These are phyloP conservation scores for Proteles cristata DNA, from an alignment of 2,113 vertebrate species.

Conservation along the genomic window DNA sequence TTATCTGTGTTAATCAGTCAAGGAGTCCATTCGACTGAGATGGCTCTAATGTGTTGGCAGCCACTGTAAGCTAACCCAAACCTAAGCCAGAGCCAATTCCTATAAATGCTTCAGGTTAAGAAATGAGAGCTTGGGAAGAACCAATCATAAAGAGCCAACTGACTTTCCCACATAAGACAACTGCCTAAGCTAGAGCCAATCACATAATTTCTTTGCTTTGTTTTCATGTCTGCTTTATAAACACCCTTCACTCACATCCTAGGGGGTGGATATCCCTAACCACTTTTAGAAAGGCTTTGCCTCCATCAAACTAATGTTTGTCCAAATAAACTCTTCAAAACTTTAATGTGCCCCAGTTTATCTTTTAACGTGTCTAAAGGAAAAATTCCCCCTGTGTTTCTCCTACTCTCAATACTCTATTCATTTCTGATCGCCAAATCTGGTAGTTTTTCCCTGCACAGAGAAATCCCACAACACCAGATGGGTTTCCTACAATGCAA, in stretches of 20 bases:
- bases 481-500: background rate
- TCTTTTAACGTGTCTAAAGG: background rate
- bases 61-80: background rate
- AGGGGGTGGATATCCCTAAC: too few relatives aligned
- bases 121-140: background rate
- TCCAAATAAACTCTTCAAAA: background rate
- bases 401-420: background rate
- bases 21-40: background rate
- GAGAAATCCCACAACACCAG: background rate
- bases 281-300: background rate
- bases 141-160: background rate
- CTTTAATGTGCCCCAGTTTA: background rate
- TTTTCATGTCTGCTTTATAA: background rate
- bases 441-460: background rate
- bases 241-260: background rate
- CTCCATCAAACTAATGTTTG: background rate
- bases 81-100: background rate
- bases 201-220: background rate
- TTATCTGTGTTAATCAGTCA: background rate
- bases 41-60: background rate
- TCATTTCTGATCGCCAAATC: background rate
- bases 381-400: background rate
- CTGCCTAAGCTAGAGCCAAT: background rate
- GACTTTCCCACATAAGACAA: background rate
- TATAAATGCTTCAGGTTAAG: background rate